Conservation (phyloP, 2,797 vertebrate genomes). For the Hippocampus kuda region DNA sequence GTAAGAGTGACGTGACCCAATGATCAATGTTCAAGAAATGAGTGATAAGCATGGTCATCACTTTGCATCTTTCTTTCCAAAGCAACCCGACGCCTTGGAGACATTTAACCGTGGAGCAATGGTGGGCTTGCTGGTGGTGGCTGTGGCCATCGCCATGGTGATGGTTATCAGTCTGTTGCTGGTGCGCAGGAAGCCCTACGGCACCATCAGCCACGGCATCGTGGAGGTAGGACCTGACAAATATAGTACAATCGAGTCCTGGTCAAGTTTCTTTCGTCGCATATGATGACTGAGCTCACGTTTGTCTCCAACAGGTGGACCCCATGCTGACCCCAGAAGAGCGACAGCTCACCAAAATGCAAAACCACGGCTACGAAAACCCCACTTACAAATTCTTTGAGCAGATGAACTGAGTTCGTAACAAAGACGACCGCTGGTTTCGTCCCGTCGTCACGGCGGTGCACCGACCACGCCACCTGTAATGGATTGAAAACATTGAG, state of each 20-base stretch:
- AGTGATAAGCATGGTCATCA: background rate
- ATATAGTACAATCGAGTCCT: no score
- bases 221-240: conserved; percentile 72
- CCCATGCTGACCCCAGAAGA: conserved; percentile 96
- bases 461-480: conserved; percentile 36
- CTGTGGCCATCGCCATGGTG: conserved; percentile 84
- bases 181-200: conserved; percentile 84
- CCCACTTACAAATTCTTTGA: conserved; percentile 99
- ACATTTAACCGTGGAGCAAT: conserved; percentile 84
- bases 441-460: conserved; percentile 28
- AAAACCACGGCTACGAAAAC: conserved; percentile 96
- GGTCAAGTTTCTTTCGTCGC: background rate
- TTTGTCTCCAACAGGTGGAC: conserved; percentile 78
- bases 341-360: conserved; percentile 87
- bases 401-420: conserved; percentile 82
- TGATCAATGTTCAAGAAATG: background rate
- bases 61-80: conserved; percentile 1
- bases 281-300: conserved; percentile 27
- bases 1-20: conserved; percentile 50
- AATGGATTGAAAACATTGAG: conserved; percentile 49
- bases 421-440: conserved; percentile 48
- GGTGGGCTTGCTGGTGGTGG: conserved; percentile 83
- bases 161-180: conserved; percentile 82
- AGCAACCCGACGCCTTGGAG: conserved; percentile 83
- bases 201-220: conserved; percentile 87